Percentiles rank a stretch among this genome's conserved stretches.
Conservation (phyloP, 2,888 invertebrate genomes). For the Lutraria lutraria region DNA sequence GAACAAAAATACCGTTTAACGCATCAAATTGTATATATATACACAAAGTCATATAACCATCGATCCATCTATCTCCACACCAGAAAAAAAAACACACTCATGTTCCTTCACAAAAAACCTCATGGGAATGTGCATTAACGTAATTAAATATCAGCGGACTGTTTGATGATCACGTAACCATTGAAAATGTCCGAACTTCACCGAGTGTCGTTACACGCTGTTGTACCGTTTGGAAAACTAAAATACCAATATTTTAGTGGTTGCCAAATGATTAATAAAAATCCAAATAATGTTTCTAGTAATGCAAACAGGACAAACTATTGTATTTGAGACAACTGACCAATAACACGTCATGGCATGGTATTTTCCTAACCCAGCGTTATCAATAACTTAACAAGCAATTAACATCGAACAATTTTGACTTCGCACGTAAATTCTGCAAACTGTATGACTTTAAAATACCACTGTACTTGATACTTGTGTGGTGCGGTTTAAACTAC, state of each 20-base stretch:
- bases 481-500: neutral
- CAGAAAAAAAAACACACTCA: neutral
- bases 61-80: neutral
- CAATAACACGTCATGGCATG: neutral
- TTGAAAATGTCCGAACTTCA: constrained; percentile 47
- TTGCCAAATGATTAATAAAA: constrained; percentile 31
- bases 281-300: constrained; percentile 8
- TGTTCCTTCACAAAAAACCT: constrained; percentile 3
- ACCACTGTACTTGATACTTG: no score
- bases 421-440: no score
- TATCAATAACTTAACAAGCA: no score
- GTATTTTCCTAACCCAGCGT: no score
- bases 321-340: neutral
- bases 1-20: neutral
- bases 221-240: constrained; percentile 43
- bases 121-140: constrained; percentile 65
- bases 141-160: constrained; percentile 61
- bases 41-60: neutral
- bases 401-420: no score
- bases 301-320: neutral
- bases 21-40: neutral
- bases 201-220: constrained; percentile 52
- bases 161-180: constrained; percentile 43
- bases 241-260: constrained; percentile 54
- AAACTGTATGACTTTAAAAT: no score